These are phyloP conservation scores for Ellobium chinense DNA, from an alignment of 2,888 invertebrate species.

Conservation along the genomic window DNA sequence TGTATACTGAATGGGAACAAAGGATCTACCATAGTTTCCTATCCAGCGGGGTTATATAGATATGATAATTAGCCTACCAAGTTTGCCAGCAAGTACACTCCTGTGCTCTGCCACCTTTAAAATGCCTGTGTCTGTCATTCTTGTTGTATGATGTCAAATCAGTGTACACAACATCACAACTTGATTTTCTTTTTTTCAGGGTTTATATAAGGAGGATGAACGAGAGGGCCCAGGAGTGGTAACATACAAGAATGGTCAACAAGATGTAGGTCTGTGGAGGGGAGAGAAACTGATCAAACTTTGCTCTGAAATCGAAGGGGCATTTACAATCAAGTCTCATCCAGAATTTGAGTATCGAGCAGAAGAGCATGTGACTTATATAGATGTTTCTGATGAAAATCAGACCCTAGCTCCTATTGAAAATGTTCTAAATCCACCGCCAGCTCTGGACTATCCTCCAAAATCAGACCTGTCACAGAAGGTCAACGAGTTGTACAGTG, in stretches of 20 bases:
- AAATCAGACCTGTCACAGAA: slow-evolving; percentile 55
- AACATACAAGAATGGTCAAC: slow-evolving; percentile 71
- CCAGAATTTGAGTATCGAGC: slow-evolving; percentile 71
- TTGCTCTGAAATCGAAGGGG: slow-evolving; percentile 62
- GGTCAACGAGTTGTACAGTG: slow-evolving; percentile 66
- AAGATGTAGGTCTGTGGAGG: slow-evolving; percentile 78
- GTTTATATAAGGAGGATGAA: slow-evolving; percentile 76
- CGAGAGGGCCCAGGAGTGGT: slow-evolving; percentile 77
- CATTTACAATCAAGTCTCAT: slow-evolving; percentile 73
- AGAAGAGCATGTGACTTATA: slow-evolving; percentile 63
- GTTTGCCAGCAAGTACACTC: too few relatives aligned
- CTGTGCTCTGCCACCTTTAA: too few relatives aligned
- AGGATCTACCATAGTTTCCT: too few relatives aligned
- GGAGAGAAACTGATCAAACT: slow-evolving; percentile 75
- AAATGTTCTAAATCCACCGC: slow-evolving; percentile 46
- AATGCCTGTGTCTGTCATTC: too few relatives aligned
- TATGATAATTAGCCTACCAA: too few relatives aligned
- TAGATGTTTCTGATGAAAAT: slow-evolving; percentile 52
- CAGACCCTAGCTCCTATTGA: slow-evolving; percentile 34
- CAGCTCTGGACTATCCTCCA: slow-evolving; percentile 55
- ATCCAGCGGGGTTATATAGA: too few relatives aligned
- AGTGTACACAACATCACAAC: too few relatives aligned
- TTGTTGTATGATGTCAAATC: too few relatives aligned
- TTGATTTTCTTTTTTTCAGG: slow-evolving; percentile 67
- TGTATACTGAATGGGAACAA: too few relatives aligned